Conservation (phyloP, 2,113 vertebrate species). For the Salvelinus fontinalis region DNA sequence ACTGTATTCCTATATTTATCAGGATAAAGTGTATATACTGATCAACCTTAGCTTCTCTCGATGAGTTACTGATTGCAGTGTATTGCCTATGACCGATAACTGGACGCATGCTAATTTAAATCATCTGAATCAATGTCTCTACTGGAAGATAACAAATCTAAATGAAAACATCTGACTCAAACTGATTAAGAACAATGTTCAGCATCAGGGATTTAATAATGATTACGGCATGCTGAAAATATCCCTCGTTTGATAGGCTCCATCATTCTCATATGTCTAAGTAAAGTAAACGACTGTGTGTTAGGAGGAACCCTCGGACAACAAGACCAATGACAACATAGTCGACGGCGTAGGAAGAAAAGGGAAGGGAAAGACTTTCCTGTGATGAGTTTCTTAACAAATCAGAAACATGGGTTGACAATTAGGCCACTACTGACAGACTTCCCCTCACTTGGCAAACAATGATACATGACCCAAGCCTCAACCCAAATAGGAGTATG, state of each 20-base stretch:
- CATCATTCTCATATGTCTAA: conserved; percentile 50
- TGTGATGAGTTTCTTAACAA: conserved; percentile 25
- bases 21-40: conserved; percentile 48
- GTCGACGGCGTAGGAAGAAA: neutral
- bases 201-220: conserved; percentile 57
- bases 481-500: conserved; percentile 1
- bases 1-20: conserved; percentile 56
- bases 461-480: conserved; percentile 4
- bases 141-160: conserved; percentile 62
- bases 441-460: neutral
- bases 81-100: conserved; percentile 70
- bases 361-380: neutral
- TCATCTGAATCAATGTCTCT: conserved; percentile 75
- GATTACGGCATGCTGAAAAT: conserved; percentile 63
- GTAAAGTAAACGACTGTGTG: conserved; percentile 39
- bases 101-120: conserved; percentile 76
- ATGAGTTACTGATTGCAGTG: conserved; percentile 62
- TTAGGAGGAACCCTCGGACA: conserved; percentile 14
- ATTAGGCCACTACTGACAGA: conserved; percentile 6
- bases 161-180: conserved; percentile 80
- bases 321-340: conserved; percentile 29
- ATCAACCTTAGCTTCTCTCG: conserved; percentile 53
- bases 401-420: conserved; percentile 33
- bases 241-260: conserved; percentile 61
- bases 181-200: conserved; percentile 73